These are phyloP conservation scores for Natator depressus DNA, from an alignment of 2,113 vertebrate genomes.

Conservation along the genomic window DNA sequence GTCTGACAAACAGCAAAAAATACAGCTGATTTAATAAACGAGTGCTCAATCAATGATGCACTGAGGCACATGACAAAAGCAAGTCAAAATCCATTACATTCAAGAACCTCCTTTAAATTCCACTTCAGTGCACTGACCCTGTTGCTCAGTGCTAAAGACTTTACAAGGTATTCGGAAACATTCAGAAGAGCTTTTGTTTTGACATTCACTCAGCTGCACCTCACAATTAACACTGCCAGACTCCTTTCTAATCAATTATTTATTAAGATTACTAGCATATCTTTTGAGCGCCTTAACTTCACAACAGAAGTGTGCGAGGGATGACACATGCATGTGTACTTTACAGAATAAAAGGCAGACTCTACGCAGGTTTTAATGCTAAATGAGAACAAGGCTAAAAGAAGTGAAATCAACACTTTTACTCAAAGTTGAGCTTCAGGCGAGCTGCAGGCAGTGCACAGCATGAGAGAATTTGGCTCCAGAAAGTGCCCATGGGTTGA, in stretches of 20 bases:
- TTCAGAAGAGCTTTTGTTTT: conserved; percentile 76
- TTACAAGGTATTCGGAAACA: conserved; percentile 78
- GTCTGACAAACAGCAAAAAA: conserved; percentile 66
- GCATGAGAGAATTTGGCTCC: conserved; percentile 88
- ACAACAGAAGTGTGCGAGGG: conserved; percentile 72
- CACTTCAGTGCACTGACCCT: conserved; percentile 85
- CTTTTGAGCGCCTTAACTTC: conserved; percentile 78
- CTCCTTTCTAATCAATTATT: conserved; percentile 81
- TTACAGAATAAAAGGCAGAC: conserved; percentile 81
- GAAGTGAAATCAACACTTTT: conserved; percentile 92
- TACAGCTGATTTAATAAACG: conserved; percentile 92
- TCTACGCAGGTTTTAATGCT: conserved; percentile 84
- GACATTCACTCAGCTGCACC: conserved; percentile 72
- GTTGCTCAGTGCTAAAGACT: conserved; percentile 83
- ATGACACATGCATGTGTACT: conserved; percentile 76
- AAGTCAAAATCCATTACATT: conserved; percentile 92
- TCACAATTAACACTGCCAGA: conserved; percentile 81
- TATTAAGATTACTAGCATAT: conserved; percentile 73
- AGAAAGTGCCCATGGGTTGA: conserved; percentile 90
- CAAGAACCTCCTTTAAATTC: conserved; percentile 87
- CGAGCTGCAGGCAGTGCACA: conserved; percentile 91
- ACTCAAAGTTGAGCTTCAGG: conserved; percentile 94
- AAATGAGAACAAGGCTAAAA: conserved; percentile 93
- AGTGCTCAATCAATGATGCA: conserved; percentile 91
- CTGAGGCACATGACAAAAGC: conserved; percentile 87